Evolutionary conservation across 2,797 vertebrate species (phyloP).

Genomic region (Manis javanica): DNA sequence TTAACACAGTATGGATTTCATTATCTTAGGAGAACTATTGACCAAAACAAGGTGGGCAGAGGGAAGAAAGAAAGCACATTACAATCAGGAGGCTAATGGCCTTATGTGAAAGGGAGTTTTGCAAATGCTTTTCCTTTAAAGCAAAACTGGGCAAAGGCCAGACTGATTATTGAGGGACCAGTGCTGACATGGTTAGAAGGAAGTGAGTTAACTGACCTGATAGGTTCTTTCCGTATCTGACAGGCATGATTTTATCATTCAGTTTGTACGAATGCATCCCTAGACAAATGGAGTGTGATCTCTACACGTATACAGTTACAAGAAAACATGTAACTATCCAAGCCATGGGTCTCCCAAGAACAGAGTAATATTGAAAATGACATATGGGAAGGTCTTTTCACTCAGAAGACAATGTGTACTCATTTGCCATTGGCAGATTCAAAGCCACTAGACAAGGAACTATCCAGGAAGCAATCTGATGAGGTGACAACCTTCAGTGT

Average conservation of each 20-base stretch:
- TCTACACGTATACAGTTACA: background rate
- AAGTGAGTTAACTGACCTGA: constrained; percentile 79
- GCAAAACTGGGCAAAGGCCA: constrained; percentile 79
- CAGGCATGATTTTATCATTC: background rate
- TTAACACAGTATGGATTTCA: constrained; percentile 85
- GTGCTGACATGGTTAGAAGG: constrained; percentile 76
- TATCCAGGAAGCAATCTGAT: constrained; percentile 75
- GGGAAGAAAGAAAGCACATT: constrained; percentile 65
- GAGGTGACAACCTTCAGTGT: constrained; percentile 69
- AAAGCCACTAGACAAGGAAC: constrained; percentile 41
- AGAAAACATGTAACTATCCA: background rate
- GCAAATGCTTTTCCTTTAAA: constrained; percentile 84
- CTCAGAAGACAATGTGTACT: constrained; percentile 60
- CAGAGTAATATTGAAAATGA: background rate
- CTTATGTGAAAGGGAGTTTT: constrained; percentile 81
- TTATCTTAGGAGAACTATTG: constrained; percentile 85
- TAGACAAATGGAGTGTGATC: constrained; percentile 23
- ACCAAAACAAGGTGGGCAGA: constrained; percentile 72
- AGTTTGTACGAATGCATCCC: background rate
- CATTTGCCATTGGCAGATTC: background rate
- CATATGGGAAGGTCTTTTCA: constrained; percentile 39
- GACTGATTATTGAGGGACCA: constrained; percentile 76
- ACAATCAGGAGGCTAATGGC: constrained; percentile 82
- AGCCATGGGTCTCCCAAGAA: constrained; percentile 14
- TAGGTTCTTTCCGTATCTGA: constrained; percentile 77